Evolutionary conservation across 2,888 invertebrate species (phyloP), one percentile per base, ranked within the genome.

Genomic region (Polydrusus cervinus): DNA sequence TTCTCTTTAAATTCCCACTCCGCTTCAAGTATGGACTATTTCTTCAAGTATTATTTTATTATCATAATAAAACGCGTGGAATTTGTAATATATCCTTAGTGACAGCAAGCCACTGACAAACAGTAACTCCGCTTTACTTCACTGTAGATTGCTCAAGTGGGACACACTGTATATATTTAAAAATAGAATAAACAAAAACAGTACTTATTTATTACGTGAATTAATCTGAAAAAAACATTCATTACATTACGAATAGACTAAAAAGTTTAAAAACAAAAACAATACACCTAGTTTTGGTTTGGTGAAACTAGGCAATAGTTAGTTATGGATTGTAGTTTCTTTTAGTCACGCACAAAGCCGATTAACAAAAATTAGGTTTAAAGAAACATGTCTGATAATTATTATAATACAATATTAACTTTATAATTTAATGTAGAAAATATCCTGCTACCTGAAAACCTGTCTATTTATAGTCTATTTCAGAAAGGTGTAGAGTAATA

Each of bases 241-340:
- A 47, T 47, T 47, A 47, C 43, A 43, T 43, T 43, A 43, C 5
- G 43, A 43, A n/a, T 43, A 43, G 43, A 43, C 43, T n/a, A 43
- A 43, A 43, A 43, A 43, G 11, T 43, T 47, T 47, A 16, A 14
- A n/a, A 40, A 60, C 16, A 60, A 60, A 60, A 60, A 60, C 38
- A 57, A 57, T 38, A 55, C 10, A 60, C 57, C 57, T 18, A 60
- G 16, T 57, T 30, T 57, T 38, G 38, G 38, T 38, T 38, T 60
- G 10, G 57, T 38, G 57, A 38, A 60, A 60, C 57, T 60, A 11
- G 14, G 57, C 30, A 38, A 38, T 60, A 14, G 16, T 60, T 60
- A 38, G 57, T 38, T 60, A 60, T 60, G 57, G 57, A 60, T 38
- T 57, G 16, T 60, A 38, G 57, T 18, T 60, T 18, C 57, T 16